Conservation (phyloP, 1,140 invertebrate species). For the Calephelis virginiensis region DNA sequence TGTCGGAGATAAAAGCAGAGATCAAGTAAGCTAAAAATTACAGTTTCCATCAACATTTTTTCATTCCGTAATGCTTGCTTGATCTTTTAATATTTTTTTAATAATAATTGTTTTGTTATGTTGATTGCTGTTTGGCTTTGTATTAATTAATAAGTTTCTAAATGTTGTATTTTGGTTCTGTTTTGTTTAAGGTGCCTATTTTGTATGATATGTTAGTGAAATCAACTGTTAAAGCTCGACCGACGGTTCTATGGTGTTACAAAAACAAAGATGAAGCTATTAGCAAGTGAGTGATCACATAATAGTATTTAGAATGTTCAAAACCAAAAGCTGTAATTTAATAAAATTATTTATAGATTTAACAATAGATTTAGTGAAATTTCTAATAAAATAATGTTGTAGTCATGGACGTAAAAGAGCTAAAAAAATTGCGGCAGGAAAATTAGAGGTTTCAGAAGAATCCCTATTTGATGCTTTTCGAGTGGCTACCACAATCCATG, state of each 20-base stretch:
- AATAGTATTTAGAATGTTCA: background rate
- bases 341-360: background rate
- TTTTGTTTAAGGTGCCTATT: slow-evolving; percentile 89
- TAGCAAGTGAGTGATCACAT: slow-evolving; percentile 83
- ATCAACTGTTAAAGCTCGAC: slow-evolving; percentile 93
- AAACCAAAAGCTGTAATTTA: background rate
- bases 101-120: background rate
- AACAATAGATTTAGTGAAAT: background rate
- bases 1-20: slow-evolving; percentile 96
- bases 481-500: slow-evolving; percentile 97
- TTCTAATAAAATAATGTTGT: slow-evolving; percentile 36
- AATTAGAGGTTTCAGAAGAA: slow-evolving; percentile 95
- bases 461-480: slow-evolving; percentile 98
- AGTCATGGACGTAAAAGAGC: slow-evolving; percentile 97
- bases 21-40: slow-evolving; percentile 85
- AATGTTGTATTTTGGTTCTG: slow-evolving; percentile 30
- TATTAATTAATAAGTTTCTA: background rate
- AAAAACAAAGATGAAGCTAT: slow-evolving; percentile 94
- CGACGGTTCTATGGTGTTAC: slow-evolving; percentile 98
- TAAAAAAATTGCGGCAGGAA: slow-evolving; percentile 94
- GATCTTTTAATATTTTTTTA: too few relatives aligned
- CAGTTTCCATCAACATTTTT: too few relatives aligned
- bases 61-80: too few relatives aligned
- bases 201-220: slow-evolving; percentile 98
- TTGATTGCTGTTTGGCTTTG: background rate